A percentile compares a stretch with the other conserved stretches of the same genome.
These are phyloP conservation scores for Aldabrachelys gigantea DNA, from an alignment of 2,113 vertebrate species.

Conservation along the genomic window DNA sequence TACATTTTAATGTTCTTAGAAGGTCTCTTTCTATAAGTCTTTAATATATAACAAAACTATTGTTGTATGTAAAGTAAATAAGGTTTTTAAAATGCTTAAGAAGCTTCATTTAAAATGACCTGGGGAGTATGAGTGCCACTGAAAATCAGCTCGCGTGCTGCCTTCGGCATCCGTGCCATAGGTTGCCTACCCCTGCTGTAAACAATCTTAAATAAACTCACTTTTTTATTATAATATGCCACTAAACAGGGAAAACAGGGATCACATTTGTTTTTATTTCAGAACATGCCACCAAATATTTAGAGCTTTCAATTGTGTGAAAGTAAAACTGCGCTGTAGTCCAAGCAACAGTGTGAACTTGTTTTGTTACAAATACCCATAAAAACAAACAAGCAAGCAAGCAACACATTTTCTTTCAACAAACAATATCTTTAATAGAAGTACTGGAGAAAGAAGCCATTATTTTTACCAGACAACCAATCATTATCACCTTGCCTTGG, in stretches of 20 bases:
- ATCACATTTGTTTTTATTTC: constrained; percentile 50
- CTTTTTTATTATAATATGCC: neutral
- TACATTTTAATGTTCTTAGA: too few species aligned
- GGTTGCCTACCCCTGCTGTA: neutral
- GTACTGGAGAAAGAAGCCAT: constrained; percentile 13
- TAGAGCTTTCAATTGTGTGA: neutral
- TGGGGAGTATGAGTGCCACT: too few species aligned
- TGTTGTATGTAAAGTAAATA: too few species aligned
- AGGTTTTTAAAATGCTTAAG: too few species aligned
- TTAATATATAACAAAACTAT: too few species aligned
- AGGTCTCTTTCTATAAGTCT: too few species aligned
- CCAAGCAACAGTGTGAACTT: constrained; percentile 18
- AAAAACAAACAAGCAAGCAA: neutral
- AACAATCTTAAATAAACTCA: constrained; percentile 49
- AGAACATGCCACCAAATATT: constrained; percentile 34
- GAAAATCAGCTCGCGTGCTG: too few species aligned
- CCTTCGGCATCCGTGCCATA: too few species aligned
- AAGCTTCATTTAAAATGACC: too few species aligned
- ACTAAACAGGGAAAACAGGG: constrained; percentile 28
- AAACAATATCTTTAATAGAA: constrained; percentile 55
- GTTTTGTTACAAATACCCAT: neutral
- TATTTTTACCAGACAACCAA: constrained; percentile 61
- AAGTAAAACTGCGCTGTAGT: constrained; percentile 17
- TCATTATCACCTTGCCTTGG: constrained; percentile 50
- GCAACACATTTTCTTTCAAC: neutral